These are phyloP conservation scores for Pitta sordida DNA, from an alignment of 2,113 vertebrate genomes.

Conservation along the genomic window DNA sequence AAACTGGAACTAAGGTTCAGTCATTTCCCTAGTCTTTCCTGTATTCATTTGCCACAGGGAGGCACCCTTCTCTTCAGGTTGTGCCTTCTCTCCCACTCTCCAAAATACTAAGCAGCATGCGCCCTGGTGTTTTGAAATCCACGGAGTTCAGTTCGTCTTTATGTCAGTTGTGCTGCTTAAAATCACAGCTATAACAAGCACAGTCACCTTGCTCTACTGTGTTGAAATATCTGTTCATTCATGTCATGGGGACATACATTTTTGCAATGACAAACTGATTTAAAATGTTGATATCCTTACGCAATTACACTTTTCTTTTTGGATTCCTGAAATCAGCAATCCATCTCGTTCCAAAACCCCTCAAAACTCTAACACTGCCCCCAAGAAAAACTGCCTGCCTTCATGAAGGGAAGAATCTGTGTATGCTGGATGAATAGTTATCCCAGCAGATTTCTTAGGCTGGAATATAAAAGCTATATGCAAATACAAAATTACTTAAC, in stretches of 20 bases:
- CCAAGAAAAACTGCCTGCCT: neutral
- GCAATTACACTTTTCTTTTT: neutral
- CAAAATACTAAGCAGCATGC: neutral
- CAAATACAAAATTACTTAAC: neutral
- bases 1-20: neutral
- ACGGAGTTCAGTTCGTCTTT: neutral
- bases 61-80: neutral
- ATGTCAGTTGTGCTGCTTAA: neutral
- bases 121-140: neutral
- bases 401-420: neutral
- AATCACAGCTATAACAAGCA: neutral
- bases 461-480: neutral
- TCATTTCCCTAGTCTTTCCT: neutral
- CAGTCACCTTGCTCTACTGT: accelerated
- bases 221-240: neutral
- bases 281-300: neutral
- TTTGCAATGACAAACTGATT: neutral
- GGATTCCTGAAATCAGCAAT: neutral
- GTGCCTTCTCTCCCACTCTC: neutral
- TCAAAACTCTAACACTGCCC: accelerated
- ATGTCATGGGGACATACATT: no score
- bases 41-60: neutral
- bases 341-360: neutral
- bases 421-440: neutral
- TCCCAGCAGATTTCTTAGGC: neutral